These are phyloP conservation scores for Xiphydria camelus DNA, from an alignment of 2,888 invertebrate species.

Conservation along the genomic window DNA sequence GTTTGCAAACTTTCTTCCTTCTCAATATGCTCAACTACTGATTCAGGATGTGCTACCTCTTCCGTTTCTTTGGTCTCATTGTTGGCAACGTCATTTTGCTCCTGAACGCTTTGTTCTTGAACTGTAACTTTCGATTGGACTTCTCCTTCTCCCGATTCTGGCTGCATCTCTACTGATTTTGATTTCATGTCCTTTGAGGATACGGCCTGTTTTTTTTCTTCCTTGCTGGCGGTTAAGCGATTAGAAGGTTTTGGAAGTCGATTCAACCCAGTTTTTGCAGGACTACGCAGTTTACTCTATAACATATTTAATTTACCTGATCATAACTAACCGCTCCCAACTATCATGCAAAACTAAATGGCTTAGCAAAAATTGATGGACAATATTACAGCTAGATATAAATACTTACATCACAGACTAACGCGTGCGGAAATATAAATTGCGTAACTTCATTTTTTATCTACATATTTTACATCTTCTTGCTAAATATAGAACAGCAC, in stretches of 20 bases:
- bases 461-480: too few relatives aligned
- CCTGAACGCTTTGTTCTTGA: conserved; percentile 22
- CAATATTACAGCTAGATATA: too few relatives aligned
- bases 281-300: conserved; percentile 36
- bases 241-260: conserved; percentile 19
- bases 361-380: too few relatives aligned
- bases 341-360: too few relatives aligned
- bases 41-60: too few relatives aligned
- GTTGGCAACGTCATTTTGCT: not conserved
- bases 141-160: conserved; percentile 30
- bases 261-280: conserved; percentile 23
- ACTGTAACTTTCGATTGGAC: conserved; percentile 22
- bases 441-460: too few relatives aligned
- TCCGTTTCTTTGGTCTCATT: not conserved
- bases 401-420: too few relatives aligned
- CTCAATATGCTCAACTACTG: not conserved
- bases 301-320: too few relatives aligned
- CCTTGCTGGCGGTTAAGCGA: conserved; percentile 17
- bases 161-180: conserved; percentile 25
- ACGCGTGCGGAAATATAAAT: too few relatives aligned
- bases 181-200: conserved; percentile 15
- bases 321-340: too few relatives aligned
- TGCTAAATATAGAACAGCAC: too few relatives aligned
- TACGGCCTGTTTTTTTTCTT: conserved; percentile 20
- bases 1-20: not conserved